phyloP scores from a whole-genome alignment of 2,888 invertebrate genomes.

The Phlogophora meticulosa region DNA sequence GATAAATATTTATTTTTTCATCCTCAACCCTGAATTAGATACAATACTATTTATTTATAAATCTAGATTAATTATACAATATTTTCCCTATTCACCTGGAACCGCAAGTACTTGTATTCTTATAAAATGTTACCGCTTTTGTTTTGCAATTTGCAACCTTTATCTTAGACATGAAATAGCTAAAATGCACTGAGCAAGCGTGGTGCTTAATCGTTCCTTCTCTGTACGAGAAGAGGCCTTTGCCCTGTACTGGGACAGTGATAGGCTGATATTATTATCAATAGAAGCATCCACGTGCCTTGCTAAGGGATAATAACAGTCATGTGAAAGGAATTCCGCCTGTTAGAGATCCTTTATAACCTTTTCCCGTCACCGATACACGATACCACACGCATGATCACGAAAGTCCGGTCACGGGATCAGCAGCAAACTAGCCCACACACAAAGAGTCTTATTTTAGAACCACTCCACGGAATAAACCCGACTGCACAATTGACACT shows the following conservation, averaged over 20 bases:
- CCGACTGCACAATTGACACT: slow-evolving; percentile 60
- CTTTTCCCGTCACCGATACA: not conserved
- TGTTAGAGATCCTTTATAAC: not conserved
- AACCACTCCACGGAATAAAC: slow-evolving; percentile 47
- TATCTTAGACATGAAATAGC: no score
- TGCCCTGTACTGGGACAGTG: no score
- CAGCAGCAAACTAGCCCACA: slow-evolving; percentile 44
- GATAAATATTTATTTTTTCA: not conserved
- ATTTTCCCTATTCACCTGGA: not conserved
- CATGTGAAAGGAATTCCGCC: not conserved
- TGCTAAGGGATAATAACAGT: not conserved
- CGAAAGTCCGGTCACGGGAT: slow-evolving; percentile 34
- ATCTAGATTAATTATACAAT: not conserved
- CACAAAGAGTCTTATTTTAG: slow-evolving; percentile 68
- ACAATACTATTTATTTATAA: not conserved
- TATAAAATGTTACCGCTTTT: not conserved
- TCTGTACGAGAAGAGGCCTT: no score
- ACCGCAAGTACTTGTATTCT: not conserved
- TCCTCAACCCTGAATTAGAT: slow-evolving; percentile 5
- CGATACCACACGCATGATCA: slow-evolving; percentile 23
- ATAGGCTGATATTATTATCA: no score
- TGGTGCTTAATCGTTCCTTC: no score
- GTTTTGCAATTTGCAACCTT: not conserved
- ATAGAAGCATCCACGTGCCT: not conserved
- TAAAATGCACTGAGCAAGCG: no score